A percentile compares a stretch with the other conserved stretches of the same genome.
Evolutionary conservation across 2,888 invertebrate genomes (phyloP).

Genomic region (Synanthedon vespiformis): DNA sequence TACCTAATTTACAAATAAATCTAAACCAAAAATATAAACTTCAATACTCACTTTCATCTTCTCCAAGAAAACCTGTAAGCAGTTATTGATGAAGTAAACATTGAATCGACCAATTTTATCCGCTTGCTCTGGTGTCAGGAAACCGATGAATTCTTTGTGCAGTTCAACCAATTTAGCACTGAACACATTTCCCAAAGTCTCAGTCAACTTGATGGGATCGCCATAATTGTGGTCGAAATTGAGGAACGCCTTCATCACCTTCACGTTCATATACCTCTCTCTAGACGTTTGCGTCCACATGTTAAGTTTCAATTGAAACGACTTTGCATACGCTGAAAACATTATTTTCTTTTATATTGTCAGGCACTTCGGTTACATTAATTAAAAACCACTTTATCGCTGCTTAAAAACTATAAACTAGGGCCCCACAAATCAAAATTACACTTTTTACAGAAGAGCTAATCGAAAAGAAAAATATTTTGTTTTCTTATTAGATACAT

Average conservation of each 20-base stretch:
- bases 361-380: too few species aligned
- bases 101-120: conserved; percentile 31
- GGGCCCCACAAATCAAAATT: too few species aligned
- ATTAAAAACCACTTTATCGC: too few species aligned
- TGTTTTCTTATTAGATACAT: too few species aligned
- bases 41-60: conserved; percentile 34
- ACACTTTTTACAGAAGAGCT: too few species aligned
- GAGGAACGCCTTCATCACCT: conserved; percentile 18
- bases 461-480: too few species aligned
- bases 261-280: conserved; percentile 19
- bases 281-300: conserved; percentile 13
- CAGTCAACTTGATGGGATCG: conserved; percentile 23
- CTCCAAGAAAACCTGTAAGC: conserved; percentile 27
- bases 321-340: conserved; percentile 29
- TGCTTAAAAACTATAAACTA: too few species aligned
- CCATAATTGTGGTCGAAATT: conserved; percentile 24
- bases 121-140: conserved; percentile 47
- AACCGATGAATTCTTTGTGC: conserved; percentile 43
- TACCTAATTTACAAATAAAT: too few species aligned
- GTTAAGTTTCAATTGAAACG: conserved; percentile 35
- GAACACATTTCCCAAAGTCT: conserved; percentile 17
- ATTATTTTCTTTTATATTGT: not conserved
- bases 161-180: conserved; percentile 29
- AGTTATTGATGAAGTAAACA: conserved; percentile 41
- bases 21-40: not conserved